Percentiles rank a stretch among this genome's conserved stretches.
These are phyloP conservation scores for Syngnathus acus DNA, from an alignment of 2,797 vertebrate species.

Conservation along the genomic window DNA sequence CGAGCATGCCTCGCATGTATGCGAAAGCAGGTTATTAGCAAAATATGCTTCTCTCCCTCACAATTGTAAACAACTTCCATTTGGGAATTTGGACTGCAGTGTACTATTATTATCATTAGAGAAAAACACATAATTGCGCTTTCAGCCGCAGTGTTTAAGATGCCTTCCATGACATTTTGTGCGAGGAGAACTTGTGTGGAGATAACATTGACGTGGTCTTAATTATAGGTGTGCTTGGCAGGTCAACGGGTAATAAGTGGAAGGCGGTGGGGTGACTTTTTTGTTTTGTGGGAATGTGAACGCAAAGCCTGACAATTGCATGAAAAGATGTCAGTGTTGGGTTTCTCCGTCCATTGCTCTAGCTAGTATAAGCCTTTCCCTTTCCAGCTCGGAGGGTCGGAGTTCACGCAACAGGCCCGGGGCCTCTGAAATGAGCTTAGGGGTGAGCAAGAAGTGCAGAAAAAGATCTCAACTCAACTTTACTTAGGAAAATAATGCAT, in stretches of 20 bases:
- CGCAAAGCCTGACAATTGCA: not conserved
- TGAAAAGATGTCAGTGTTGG: constrained; percentile 3
- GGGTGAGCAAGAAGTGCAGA: constrained; percentile 39
- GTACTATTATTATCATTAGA: not conserved
- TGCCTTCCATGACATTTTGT: not conserved
- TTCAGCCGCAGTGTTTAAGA: not conserved
- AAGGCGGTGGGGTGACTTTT: not conserved
- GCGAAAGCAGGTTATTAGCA: not conserved
- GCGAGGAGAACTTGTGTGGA: not conserved
- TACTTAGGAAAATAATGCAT: too few species aligned
- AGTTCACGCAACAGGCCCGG: constrained; percentile 42
- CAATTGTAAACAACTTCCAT: not conserved
- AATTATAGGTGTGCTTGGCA: constrained; percentile 4
- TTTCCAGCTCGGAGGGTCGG: constrained; percentile 50
- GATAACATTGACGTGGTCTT: constrained; percentile 1
- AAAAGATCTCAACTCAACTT: constrained; percentile 33
- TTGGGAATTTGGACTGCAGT: not conserved
- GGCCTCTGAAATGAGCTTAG: constrained; percentile 40
- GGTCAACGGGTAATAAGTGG: not conserved
- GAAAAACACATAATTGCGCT: not conserved
- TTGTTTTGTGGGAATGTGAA: not conserved
- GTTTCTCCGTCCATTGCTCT: constrained; percentile 13
- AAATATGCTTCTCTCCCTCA: not conserved
- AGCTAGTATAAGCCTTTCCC: constrained; percentile 36
- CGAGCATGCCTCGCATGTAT: not conserved